Evolutionary conservation across 2,113 vertebrate genomes (phyloP).

Genomic region (Petrocephalus zakoni): DNA sequence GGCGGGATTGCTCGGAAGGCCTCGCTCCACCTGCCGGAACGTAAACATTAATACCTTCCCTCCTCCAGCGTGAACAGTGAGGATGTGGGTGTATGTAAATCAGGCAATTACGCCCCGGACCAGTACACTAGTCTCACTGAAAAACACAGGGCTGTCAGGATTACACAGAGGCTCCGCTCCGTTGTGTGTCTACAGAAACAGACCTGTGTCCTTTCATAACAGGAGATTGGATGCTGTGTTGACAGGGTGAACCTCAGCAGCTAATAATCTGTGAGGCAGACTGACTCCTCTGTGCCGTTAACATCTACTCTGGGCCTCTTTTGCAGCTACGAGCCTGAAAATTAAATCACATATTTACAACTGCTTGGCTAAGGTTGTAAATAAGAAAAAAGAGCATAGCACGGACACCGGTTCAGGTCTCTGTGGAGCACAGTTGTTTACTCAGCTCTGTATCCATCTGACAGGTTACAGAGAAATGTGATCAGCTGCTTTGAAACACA

Average conservation of each 20-base stretch:
- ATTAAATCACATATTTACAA: background rate
- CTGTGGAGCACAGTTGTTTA: background rate
- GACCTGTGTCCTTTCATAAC: conserved; percentile 9
- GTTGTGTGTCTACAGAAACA: conserved; percentile 12
- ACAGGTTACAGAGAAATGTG: background rate
- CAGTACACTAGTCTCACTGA: background rate
- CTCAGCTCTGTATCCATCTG: background rate
- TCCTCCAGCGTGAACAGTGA: background rate
- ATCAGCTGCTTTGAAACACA: background rate
- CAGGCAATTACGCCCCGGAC: background rate
- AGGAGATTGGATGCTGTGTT: background rate
- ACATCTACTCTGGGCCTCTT: background rate
- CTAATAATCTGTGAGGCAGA: background rate
- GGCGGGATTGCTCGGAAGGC: background rate
- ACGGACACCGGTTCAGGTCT: background rate
- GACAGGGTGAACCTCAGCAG: background rate
- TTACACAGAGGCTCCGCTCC: background rate
- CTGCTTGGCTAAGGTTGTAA: background rate
- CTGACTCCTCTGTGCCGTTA: background rate
- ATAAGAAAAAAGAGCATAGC: background rate
- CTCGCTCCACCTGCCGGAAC: background rate
- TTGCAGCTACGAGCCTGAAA: background rate
- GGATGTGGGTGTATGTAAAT: conserved; percentile 3
- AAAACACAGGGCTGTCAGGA: conserved; percentile 7
- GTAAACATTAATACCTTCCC: background rate